Evolutionary conservation across 2,888 invertebrate genomes (phyloP).

Genomic region (Eupithecia centaureata): DNA sequence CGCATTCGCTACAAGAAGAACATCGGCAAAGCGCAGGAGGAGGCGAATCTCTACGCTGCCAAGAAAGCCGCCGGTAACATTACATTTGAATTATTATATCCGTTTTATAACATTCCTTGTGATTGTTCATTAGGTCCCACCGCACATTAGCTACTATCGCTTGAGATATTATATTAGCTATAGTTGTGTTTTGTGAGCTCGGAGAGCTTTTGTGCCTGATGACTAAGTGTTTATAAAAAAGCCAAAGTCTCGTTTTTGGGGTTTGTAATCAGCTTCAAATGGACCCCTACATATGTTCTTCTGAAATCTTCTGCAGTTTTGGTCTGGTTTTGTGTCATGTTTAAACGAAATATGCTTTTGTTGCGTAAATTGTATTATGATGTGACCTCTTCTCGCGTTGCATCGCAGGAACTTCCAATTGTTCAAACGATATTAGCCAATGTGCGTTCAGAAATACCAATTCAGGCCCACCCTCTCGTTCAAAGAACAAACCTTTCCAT

Average conservation of each 20-base stretch:
- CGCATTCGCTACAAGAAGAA: slow-evolving; percentile 99
- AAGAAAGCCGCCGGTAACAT: slow-evolving; percentile 95
- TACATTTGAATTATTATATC: background rate
- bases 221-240: too few species aligned
- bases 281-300: background rate
- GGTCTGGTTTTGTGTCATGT: background rate
- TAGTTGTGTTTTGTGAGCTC: background rate
- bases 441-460: background rate
- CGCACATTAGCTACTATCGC: slow-evolving; percentile 1
- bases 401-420: background rate
- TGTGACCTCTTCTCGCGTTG: background rate
- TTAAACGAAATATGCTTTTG: background rate
- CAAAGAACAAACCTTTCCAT: background rate
- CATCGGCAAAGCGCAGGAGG: slow-evolving; percentile 99
- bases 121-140: background rate
- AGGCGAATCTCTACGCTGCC: slow-evolving; percentile 99
- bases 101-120: slow-evolving; percentile 5
- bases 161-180: background rate
- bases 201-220: too few species aligned
- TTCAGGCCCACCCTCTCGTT: background rate
- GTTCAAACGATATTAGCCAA: background rate
- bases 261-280: background rate
- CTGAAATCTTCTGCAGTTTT: background rate
- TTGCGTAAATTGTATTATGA: background rate
- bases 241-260: background rate